Evolutionary conservation across 2,888 invertebrate species (phyloP), one percentile per base, ranked within the genome.

Genomic region (Morpho achilles): DNA sequence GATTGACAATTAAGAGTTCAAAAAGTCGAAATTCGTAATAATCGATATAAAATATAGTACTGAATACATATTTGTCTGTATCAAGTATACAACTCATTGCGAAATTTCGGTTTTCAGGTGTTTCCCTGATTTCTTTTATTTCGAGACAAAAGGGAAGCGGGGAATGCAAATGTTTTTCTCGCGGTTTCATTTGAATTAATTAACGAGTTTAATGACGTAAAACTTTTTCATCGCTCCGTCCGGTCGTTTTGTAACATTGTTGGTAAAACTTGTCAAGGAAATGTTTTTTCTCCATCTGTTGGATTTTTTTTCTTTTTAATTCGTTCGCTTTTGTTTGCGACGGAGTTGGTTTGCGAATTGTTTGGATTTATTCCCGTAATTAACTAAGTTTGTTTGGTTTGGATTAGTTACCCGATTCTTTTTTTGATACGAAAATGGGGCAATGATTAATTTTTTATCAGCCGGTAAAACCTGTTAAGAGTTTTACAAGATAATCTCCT

Each of bases 181-280:
- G 87, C 83, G 82, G 87, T 85, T 87, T 85, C 83, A 84, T 90
- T 90, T 87, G 90, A 89, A 89, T 90, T 90, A 90, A 90, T 90
- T 90, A 90, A 87, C 79, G 84, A 78, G 80, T 84, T 84, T 90
- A 89, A 90, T 90, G 88, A 88, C 79, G 79, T 77, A 79, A 73
- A 86, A 89, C 82, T 88, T 89, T 86, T 85, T 85, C 81, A 80
- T 81, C 81, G 82, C 73, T 76, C 78, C 79, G 80, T 74, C 76
- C 66, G 68, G 63, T 50, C 69, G 69, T 68, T 70, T 76, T 74
- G 80, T 87, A 87, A 88, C 90, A 88, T 85, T 90, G 89, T 89
- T 89, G 87, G 84, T 85, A 84, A 87, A 89, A 87, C 83, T 90
- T 89, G 87, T 89, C 84, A 87, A 83, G 87, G 88, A 87, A 90